Evolutionary conservation across 1,140 invertebrate species (phyloP).

Genomic region (Bombus balteatus): DNA sequence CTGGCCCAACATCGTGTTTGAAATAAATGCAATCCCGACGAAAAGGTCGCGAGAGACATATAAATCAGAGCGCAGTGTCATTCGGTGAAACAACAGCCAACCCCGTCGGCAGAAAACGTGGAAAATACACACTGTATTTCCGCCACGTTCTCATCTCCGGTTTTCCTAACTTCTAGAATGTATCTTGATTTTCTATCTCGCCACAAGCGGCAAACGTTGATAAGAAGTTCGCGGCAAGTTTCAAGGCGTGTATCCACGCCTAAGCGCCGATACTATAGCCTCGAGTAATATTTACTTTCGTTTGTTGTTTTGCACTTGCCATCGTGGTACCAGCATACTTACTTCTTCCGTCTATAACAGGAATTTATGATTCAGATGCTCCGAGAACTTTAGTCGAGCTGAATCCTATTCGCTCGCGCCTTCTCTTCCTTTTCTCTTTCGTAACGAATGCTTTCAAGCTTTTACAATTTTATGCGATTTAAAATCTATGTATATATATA

Average conservation of each 20-base stretch:
- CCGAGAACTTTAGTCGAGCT: background rate
- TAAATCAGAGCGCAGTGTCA: slow-evolving; percentile 31
- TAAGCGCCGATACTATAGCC: background rate
- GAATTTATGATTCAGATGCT: background rate
- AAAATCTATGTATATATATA: no score
- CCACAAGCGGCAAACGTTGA: background rate
- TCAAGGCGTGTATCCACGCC: background rate
- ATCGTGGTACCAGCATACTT: no score
- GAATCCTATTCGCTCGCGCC: no score
- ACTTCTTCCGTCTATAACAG: background rate
- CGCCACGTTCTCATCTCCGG: slow-evolving; percentile 1
- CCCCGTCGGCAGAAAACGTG: background rate
- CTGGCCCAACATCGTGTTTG: background rate
- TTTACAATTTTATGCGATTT: no score
- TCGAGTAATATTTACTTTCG: background rate
- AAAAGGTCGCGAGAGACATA: background rate
- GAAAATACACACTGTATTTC: background rate
- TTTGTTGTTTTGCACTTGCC: background rate
- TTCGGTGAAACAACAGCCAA: background rate
- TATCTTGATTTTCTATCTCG: slow-evolving; percentile 42
- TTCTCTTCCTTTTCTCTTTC: background rate
- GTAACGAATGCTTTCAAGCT: no score
- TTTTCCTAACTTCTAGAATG: slow-evolving; percentile 37
- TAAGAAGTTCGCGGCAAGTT: slow-evolving; percentile 42
- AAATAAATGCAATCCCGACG: slow-evolving; percentile 29